A percentile compares a stretch with the other conserved stretches of the same genome.
phyloP scores from a whole-genome alignment of 2,888 invertebrate species.

The Erpobdella octoculata region DNA sequence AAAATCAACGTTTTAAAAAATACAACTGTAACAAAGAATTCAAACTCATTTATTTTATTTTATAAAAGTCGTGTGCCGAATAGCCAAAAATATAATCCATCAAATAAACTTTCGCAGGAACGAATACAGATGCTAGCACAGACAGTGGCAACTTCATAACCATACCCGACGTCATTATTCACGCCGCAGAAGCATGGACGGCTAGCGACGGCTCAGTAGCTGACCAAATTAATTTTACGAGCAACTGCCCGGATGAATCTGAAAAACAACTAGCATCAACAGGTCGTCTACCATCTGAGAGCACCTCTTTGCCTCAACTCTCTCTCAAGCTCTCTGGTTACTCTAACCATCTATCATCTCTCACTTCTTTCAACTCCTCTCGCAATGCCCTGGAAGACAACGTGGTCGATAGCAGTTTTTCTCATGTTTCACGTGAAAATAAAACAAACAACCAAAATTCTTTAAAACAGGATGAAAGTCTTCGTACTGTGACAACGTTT shows the following conservation, averaged over 20 bases:
- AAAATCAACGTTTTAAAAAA: too few relatives aligned
- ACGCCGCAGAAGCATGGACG: conserved; percentile 28
- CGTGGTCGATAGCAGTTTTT: too few relatives aligned
- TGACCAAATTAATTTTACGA: not conserved
- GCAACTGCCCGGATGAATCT: not conserved
- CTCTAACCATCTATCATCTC: not conserved
- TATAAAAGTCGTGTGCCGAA: not conserved
- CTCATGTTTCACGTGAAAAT: too few relatives aligned
- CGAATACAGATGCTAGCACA: conserved; percentile 1
- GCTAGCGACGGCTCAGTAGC: not conserved
- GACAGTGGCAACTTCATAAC: not conserved
- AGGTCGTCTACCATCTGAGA: not conserved
- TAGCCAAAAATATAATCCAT: not conserved
- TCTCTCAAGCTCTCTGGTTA: too few relatives aligned
- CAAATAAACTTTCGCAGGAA: not conserved
- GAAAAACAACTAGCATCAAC: not conserved
- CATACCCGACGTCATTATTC: conserved; percentile 32
- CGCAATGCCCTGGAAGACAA: not conserved
- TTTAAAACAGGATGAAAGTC: too few relatives aligned
- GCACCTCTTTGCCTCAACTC: not conserved
- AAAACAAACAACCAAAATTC: too few relatives aligned
- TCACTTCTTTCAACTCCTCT: not conserved
- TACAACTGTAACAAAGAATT: not conserved
- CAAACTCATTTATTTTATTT: not conserved
- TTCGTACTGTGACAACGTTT: too few relatives aligned